Evolutionary conservation across 2,888 invertebrate genomes (phyloP).

Genomic region (Acanthacorydalis orientalis): DNA sequence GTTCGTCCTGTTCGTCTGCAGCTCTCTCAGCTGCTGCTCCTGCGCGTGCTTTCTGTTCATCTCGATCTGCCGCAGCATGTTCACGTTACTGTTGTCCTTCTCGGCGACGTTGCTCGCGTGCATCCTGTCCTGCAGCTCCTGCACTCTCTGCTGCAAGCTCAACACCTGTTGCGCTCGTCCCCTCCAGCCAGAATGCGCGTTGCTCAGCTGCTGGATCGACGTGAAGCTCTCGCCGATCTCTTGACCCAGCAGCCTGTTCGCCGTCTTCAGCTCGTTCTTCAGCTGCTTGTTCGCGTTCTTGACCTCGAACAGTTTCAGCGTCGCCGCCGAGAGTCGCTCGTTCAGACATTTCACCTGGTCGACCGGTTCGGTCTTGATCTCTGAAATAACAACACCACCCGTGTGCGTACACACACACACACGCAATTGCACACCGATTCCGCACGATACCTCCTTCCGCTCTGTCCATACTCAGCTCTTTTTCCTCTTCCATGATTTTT

Average conservation of each 20-base stretch:
- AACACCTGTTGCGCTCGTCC: conserved; percentile 63
- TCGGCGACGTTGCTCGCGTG: conserved; percentile 13
- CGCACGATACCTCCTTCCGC: not conserved
- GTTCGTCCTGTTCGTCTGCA: conserved; percentile 33
- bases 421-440: conserved; percentile 7
- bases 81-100: not conserved
- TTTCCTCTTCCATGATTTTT: not conserved
- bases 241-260: conserved; percentile 55
- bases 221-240: conserved; percentile 59
- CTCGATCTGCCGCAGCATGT: conserved; percentile 1
- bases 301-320: conserved; percentile 47
- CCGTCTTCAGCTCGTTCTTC: conserved; percentile 52
- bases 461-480: not conserved
- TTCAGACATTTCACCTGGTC: conserved; percentile 39
- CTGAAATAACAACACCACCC: not conserved
- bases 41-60: conserved; percentile 1
- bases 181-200: conserved; percentile 47
- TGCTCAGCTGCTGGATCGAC: conserved; percentile 40
- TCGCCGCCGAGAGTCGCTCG: conserved; percentile 39
- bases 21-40: conserved; percentile 41
- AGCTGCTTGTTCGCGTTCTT: conserved; percentile 51
- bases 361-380: conserved; percentile 23
- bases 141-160: conserved; percentile 47
- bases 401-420: too few species aligned
- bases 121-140: conserved; percentile 46